Percentiles rank a stretch among this genome's conserved stretches.
These are phyloP conservation scores for Erpetoichthys calabaricus DNA, from an alignment of 2,797 vertebrate species.

Conservation along the genomic window DNA sequence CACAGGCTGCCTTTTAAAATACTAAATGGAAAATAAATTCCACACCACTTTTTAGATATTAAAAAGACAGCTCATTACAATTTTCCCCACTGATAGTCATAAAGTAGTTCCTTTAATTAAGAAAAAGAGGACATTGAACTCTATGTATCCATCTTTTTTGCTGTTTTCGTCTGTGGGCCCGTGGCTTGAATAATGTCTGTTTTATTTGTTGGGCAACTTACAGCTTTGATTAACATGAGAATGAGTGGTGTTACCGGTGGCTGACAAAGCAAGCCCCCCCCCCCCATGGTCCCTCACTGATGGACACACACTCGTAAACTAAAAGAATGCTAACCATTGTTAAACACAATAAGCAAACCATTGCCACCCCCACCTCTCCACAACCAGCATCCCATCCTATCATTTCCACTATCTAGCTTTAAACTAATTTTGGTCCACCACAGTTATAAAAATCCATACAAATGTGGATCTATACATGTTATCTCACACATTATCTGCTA, in stretches of 20 bases:
- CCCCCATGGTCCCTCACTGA: constrained; percentile 69
- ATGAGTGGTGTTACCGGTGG: constrained; percentile 69
- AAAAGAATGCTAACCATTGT: constrained; percentile 85
- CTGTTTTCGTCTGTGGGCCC: constrained; percentile 33
- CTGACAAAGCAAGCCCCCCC: constrained; percentile 78
- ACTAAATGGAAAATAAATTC: too few relatives aligned
- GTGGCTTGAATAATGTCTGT: constrained; percentile 81
- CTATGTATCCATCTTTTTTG: constrained; percentile 20
- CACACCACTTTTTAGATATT: too few relatives aligned
- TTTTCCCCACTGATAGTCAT: background rate
- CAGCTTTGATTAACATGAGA: constrained; percentile 95
- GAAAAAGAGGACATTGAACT: constrained; percentile 10
- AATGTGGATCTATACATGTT: too few relatives aligned
- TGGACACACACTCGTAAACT: constrained; percentile 94
- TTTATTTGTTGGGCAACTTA: constrained; percentile 93
- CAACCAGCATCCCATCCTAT: constrained; percentile 45
- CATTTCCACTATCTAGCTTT: constrained; percentile 19
- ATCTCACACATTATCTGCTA: too few relatives aligned
- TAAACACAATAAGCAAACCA: constrained; percentile 43
- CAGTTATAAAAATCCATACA: too few relatives aligned
- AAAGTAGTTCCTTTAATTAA: constrained; percentile 24
- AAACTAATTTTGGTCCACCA: too few relatives aligned
- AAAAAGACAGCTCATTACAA: too few relatives aligned
- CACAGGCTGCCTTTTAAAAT: too few relatives aligned
- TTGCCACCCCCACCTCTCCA: constrained; percentile 46